Evolutionary conservation across 2,113 vertebrate species (phyloP), one percentile per base, ranked within the genome.

Genomic region (Cololabis saira): DNA sequence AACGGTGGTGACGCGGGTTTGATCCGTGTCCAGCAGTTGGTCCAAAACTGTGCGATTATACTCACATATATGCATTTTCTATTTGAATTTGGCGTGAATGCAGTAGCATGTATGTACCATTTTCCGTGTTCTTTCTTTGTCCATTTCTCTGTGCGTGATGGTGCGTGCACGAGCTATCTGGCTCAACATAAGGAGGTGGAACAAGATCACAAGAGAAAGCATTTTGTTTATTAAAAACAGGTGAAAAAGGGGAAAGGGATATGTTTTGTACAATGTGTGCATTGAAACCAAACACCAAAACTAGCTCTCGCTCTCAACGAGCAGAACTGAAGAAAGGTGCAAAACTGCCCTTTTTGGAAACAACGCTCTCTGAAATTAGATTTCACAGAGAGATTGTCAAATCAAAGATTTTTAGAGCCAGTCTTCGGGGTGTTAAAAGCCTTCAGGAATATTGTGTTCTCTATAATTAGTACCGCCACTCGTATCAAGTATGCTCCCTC

Each of bases 181-280:
- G 76, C 73, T 5, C 22, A 80, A 67, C 79, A 67, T 37, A 37
- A 37, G 24, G 71, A 74, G 76, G 61, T 73, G 80, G 82, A 80
- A 64, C 68, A 11, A 27, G 74, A 85, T 83, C 71, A 80, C 61
- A 84, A 61, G 76, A 61, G 76, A 76, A 82, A 84, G 61, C 52
- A 57, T 70, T 72, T 76, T 77, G 63, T 87, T 89, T 82, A 84
- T 84, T 82, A 45, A 87, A 86, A 72, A 64, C 82, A 90, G 78
- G 74, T 89, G 80, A 83, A 68, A 61, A 19, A 40, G 45, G 54
- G 45, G 54, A 62, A 54, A 42, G 64, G 55, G 61, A 51, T 70
- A 53, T 47, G 68, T 80, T 84, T 77, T 78, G n/a, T 62, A 37
- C 33, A 55, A 22, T 37, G 73, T 74, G 71, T 81, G 72, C 63